A percentile compares a stretch with the other conserved stretches of the same genome.
Conservation (phyloP, 2,797 vertebrate genomes). For the Phrynocephalus vlangalii region DNA sequence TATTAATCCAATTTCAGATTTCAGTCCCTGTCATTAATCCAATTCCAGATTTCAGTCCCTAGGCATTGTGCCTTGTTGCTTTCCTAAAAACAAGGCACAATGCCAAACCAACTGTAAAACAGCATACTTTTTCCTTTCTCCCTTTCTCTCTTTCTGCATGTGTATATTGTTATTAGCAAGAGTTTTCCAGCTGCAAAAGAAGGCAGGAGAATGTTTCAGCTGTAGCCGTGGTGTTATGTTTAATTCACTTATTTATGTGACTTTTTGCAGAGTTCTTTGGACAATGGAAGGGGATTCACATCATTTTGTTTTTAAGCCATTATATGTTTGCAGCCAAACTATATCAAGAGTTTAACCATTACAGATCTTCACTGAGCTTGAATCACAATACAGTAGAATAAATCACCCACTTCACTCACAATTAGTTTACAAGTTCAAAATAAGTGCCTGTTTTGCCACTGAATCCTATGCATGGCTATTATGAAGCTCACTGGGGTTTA, state of each 20-base stretch:
- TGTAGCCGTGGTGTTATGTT: slow-evolving; percentile 41
- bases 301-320: not conserved
- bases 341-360: not conserved
- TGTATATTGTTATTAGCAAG: slow-evolving; percentile 9
- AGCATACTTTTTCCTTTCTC: slow-evolving; percentile 53
- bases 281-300: not conserved
- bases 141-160: not conserved
- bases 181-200: slow-evolving; percentile 53
- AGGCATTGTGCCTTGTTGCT: slow-evolving; percentile 30
- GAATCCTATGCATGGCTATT: not conserved
- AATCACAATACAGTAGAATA: not conserved
- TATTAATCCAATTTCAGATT: slow-evolving; percentile 35
- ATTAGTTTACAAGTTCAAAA: not conserved
- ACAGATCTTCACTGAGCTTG: not conserved
- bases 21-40: slow-evolving; percentile 40
- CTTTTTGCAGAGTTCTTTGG: slow-evolving; percentile 21
- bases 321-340: not conserved
- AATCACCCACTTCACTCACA: too few relatives aligned
- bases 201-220: slow-evolving; percentile 38
- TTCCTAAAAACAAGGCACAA: not conserved
- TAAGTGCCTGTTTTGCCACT: not conserved
- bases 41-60: slow-evolving; percentile 34
- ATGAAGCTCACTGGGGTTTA: too few relatives aligned
- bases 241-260: slow-evolving; percentile 43
- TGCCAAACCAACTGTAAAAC: slow-evolving; percentile 58